Base-by-base conservation (phyloP, 2,113 vertebrate species). In the Orthonyx spaldingii region DNA sequence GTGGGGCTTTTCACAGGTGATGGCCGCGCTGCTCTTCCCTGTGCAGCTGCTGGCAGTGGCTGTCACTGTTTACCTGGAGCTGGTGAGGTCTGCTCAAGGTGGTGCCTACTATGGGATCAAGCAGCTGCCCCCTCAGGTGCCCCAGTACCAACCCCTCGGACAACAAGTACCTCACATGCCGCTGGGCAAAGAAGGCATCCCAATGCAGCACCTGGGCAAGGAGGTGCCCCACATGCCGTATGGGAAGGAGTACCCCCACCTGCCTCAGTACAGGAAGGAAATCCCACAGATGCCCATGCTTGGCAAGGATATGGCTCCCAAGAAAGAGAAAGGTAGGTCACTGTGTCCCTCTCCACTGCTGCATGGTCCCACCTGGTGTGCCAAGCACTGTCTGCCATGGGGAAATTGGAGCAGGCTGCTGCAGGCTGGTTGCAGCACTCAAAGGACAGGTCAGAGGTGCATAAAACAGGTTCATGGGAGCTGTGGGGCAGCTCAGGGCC, bases 181-280 rank as follows among this genome's bases (percentile, higher is more conserved):
- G 1, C 95, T 99, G 95, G 98, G 98, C 87, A 99, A 99, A 74
- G 99, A 99, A 85, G 98, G 98, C 24, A 98, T 98, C 78, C 97
- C 97, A 1, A 97, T 99, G 97, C 98, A 98, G 82, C 98, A 98
- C 94, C 96, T 97, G 81, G 98, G 98, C 96, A 99, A 99, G 97
- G 99, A 99, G 84, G 55, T 98, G 74, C 98, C 98, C 49, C 99
- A 99, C 56, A 97, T 99, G 96, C 98, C 98, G 26, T 99, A 99
- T 2, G 98, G 98, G 77, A 99, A 99, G 69, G 98, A 98, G 83
- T 99, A 99, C 89, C 98, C 98, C 63, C 97, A 98, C 10, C 91
- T 98, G 77, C 99, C 98, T 77, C 99, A 99, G 26, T 99, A 99
- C 97, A 98, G 98, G 97, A 99, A 99, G 96, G 99, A 99, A 77